Conservation (phyloP, 2,888 invertebrate species). For the Drosophila mulleri region DNA sequence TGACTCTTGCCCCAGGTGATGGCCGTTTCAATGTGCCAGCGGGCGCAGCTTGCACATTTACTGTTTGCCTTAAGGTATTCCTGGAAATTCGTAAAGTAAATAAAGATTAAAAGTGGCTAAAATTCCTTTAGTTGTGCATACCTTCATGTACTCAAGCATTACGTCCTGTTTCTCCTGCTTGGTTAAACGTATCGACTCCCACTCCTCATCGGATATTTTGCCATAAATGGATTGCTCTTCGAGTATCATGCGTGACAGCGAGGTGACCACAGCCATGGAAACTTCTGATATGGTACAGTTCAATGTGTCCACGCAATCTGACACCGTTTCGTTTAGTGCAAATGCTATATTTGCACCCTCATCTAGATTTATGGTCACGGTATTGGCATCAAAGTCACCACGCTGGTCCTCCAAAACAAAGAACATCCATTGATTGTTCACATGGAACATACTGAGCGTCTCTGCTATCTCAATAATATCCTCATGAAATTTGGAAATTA, state of each 20-base stretch:
- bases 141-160: slow-evolving; percentile 89
- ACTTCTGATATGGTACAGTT: slow-evolving; percentile 90
- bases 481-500: slow-evolving; percentile 83
- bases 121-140: slow-evolving; percentile 70
- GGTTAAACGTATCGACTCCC: slow-evolving; percentile 91
- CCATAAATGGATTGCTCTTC: slow-evolving; percentile 90
- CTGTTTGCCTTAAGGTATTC: slow-evolving; percentile 79
- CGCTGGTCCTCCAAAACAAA: slow-evolving; percentile 88
- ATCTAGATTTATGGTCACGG: slow-evolving; percentile 87
- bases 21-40: slow-evolving; percentile 87
- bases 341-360: slow-evolving; percentile 94
- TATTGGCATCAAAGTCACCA: slow-evolving; percentile 85
- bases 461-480: slow-evolving; percentile 90
- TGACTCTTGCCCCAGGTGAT: slow-evolving; percentile 87
- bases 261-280: slow-evolving; percentile 88
- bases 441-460: slow-evolving; percentile 88
- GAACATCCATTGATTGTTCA: slow-evolving; percentile 93
- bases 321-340: slow-evolving; percentile 89
- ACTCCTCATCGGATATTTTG: slow-evolving; percentile 93
- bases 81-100: slow-evolving; percentile 42
- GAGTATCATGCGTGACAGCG: slow-evolving; percentile 88
- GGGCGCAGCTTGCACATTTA: slow-evolving; percentile 87
- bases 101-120: neutral
- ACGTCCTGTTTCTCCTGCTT: slow-evolving; percentile 89
- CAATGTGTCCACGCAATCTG: slow-evolving; percentile 87